A percentile compares a stretch with the other conserved stretches of the same genome.
phyloP scores from a whole-genome alignment of 2,797 vertebrate genomes.

The Acridotheres tristis region DNA sequence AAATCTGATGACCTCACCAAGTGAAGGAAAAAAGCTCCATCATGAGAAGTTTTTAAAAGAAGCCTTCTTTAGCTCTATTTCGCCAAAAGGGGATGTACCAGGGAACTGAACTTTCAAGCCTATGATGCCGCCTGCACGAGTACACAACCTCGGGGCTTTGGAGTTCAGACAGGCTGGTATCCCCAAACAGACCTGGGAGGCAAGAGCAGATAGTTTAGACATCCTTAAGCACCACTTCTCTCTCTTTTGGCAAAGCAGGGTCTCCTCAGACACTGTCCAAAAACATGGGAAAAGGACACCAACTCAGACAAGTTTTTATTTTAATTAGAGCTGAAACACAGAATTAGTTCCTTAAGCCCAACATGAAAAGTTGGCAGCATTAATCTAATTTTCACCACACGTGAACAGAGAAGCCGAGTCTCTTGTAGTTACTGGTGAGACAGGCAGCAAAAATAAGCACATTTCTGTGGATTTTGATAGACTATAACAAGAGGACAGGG shows the following conservation, averaged over 20 bases:
- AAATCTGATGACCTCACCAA: background rate
- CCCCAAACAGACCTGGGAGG: background rate
- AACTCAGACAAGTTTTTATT: background rate
- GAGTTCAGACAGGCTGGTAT: background rate
- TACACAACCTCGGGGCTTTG: background rate
- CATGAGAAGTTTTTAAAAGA: background rate
- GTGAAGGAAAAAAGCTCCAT: background rate
- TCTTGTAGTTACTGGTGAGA: background rate
- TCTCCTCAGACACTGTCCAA: background rate
- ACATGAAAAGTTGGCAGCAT: background rate
- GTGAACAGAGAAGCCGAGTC: background rate
- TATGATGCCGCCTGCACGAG: accelerated
- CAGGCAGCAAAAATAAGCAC: background rate
- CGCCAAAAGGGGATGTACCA: background rate
- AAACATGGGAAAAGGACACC: background rate
- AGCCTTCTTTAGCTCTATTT: background rate
- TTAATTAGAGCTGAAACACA: background rate
- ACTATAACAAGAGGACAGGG: background rate
- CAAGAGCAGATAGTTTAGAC: background rate
- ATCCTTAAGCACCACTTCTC: background rate
- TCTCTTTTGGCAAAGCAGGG: background rate
- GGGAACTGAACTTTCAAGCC: background rate
- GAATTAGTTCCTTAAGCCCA: background rate
- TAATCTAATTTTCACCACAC: background rate
- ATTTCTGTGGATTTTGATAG: background rate